Evolutionary conservation across 2,113 vertebrate genomes (phyloP).

Genomic region (Pithys albifrons): DNA sequence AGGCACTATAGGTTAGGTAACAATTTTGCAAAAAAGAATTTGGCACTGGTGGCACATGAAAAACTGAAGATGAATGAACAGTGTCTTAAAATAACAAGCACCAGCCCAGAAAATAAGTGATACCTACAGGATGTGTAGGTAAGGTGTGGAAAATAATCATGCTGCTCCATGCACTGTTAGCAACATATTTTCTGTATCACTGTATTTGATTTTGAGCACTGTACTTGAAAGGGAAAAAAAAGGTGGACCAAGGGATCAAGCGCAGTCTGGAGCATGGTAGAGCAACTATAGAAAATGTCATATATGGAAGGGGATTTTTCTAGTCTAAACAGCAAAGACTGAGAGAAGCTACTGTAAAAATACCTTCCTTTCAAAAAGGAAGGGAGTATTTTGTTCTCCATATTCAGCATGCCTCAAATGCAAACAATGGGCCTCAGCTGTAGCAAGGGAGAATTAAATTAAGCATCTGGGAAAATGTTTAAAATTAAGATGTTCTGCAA

Average conservation of each 20-base stretch:
- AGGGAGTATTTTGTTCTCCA: background rate
- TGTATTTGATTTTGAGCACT: background rate
- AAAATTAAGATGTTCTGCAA: background rate
- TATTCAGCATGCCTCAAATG: background rate
- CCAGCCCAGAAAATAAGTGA: background rate
- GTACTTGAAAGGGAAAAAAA: background rate
- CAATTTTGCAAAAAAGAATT: background rate
- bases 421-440: background rate
- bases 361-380: background rate
- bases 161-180: background rate
- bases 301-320: background rate
- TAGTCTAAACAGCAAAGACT: background rate
- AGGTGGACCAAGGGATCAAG: background rate
- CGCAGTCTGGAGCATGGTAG: background rate
- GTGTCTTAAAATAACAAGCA: background rate
- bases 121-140: background rate
- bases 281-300: background rate
- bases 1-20: background rate
- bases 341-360: background rate
- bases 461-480: background rate
- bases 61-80: background rate
- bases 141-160: background rate
- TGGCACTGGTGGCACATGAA: background rate
- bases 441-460: background rate
- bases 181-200: background rate